Conservation (phyloP, 2,797 vertebrate genomes). For the Dromococcyx pavoninus region DNA sequence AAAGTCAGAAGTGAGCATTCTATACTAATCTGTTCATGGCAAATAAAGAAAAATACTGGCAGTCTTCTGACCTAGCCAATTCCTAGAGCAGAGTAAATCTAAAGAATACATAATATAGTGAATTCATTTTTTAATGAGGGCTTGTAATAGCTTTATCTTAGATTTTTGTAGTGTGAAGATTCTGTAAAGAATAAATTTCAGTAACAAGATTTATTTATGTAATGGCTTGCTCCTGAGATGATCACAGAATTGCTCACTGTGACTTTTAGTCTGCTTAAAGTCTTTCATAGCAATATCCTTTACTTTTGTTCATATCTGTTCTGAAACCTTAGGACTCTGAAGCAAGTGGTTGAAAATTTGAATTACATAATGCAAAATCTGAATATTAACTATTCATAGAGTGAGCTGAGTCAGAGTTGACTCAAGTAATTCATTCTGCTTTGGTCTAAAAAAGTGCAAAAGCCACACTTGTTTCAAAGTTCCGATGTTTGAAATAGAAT, state of each 20-base stretch:
- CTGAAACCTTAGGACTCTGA: not conserved
- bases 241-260: not conserved
- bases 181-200: not conserved
- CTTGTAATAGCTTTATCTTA: not conserved
- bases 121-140: not conserved
- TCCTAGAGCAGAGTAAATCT: not conserved
- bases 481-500: not conserved
- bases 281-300: not conserved
- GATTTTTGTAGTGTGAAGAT: not conserved
- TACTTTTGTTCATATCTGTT: not conserved
- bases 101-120: not conserved
- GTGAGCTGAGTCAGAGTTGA: not conserved
- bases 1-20: conserved; percentile 31
- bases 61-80: not conserved
- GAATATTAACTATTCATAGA: not conserved
- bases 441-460: not conserved
- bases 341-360: not conserved
- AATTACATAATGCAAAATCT: not conserved
- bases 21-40: not conserved
- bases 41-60: not conserved
- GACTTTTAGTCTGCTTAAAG: not conserved
- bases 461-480: not conserved
- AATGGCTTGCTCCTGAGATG: not conserved
- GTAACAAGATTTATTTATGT: not conserved
- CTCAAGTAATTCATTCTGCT: not conserved